phyloP scores from a whole-genome alignment of 2,113 vertebrate genomes.

The Ginglymostoma cirratum region DNA sequence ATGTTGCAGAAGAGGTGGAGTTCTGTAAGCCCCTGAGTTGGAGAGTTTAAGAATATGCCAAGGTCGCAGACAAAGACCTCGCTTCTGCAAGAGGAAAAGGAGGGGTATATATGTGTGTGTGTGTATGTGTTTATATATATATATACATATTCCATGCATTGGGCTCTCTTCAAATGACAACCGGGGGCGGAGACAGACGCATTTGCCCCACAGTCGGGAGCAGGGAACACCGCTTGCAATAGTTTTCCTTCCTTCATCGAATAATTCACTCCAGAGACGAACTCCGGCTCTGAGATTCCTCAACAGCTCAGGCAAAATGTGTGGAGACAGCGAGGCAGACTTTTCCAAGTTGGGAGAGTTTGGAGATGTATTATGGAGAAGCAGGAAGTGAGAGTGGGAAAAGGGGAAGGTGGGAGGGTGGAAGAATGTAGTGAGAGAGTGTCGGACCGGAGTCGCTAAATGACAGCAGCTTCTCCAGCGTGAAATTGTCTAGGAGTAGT shows the following conservation, averaged over 20 bases:
- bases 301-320: background rate
- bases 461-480: background rate
- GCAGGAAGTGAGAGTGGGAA: background rate
- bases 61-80: background rate
- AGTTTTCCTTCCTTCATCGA: background rate
- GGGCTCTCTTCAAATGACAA: background rate
- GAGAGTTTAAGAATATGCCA: background rate
- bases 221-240: background rate
- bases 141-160: background rate
- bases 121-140: no score
- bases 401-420: no score
- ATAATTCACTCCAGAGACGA: background rate
- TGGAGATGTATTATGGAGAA: background rate
- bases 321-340: background rate
- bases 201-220: background rate
- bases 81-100: background rate
- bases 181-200: background rate
- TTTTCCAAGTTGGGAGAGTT: background rate
- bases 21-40: background rate
- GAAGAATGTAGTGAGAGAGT: background rate
- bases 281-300: no score
- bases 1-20: background rate
- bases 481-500: background rate
- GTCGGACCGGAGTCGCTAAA: no score
- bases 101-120: background rate